phyloP scores from a whole-genome alignment of 2,888 invertebrate genomes.

The Pheosia gnoma region DNA sequence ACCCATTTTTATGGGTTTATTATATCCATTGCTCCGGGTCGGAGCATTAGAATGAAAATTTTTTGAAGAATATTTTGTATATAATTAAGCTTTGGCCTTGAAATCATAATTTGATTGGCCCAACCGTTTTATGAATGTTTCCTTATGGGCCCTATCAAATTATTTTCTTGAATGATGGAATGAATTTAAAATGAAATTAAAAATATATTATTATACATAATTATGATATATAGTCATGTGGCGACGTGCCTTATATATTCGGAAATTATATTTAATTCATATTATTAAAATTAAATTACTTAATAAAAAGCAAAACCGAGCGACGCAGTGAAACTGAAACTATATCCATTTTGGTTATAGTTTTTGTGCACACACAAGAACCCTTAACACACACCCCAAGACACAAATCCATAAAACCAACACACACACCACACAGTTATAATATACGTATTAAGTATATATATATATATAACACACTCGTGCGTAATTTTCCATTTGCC shows the following conservation, averaged over 20 bases:
- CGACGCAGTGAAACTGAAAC: background rate
- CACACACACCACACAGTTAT: background rate
- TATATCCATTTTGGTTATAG: background rate
- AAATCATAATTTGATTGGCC: constrained; percentile 5
- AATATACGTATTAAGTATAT: too few species aligned
- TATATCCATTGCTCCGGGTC: constrained; percentile 31
- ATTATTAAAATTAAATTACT: constrained; percentile 13
- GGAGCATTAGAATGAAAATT: constrained; percentile 38
- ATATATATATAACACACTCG: too few species aligned
- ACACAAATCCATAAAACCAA: background rate
- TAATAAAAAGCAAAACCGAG: background rate
- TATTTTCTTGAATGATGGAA: constrained; percentile 13
- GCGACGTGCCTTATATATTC: constrained; percentile 73
- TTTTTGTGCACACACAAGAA: too few species aligned
- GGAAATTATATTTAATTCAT: constrained; percentile 15
- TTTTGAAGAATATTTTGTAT: constrained; percentile 63
- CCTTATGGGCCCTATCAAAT: constrained; percentile 22
- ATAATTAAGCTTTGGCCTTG: constrained; percentile 38
- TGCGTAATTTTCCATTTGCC: background rate
- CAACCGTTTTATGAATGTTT: constrained; percentile 22
- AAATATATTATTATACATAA: constrained; percentile 27
- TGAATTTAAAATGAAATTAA: constrained; percentile 34
- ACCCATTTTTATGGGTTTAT: constrained; percentile 32
- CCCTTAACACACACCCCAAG: background rate
- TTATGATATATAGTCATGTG: constrained; percentile 39